Conservation (phyloP, 2,797 vertebrate genomes). For the Ptychobarbus kaznakovi region DNA sequence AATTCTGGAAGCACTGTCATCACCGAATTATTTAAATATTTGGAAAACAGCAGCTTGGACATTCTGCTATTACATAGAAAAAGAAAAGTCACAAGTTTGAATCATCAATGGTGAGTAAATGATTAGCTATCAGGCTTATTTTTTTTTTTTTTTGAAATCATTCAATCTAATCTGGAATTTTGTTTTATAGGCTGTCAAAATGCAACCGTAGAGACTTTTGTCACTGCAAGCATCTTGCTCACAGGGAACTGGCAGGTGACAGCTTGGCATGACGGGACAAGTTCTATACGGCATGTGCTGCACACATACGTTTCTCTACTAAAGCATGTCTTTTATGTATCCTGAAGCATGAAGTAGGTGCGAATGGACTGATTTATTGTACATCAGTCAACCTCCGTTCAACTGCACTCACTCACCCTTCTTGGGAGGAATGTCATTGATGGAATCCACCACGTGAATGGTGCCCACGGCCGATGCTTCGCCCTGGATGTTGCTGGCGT, state of each 20-base stretch:
- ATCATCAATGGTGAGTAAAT: background rate
- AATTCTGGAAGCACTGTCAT: background rate
- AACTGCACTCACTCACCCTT: conserved; percentile 74
- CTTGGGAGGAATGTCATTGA: conserved; percentile 79
- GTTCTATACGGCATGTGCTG: background rate
- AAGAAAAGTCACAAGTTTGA: background rate
- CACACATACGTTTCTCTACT: background rate
- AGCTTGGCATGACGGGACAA: conserved; percentile 17
- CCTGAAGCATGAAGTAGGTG: background rate
- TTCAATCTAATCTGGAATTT: conserved; percentile 3
- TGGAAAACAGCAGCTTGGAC: background rate
- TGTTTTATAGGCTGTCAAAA: background rate
- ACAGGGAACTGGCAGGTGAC: conserved; percentile 21
- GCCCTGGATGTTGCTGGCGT: conserved; percentile 85
- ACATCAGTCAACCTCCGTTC: background rate
- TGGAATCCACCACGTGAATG: conserved; percentile 85
- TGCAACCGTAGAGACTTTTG: background rate
- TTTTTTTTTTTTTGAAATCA: background rate
- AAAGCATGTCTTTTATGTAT: background rate
- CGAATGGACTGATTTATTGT: background rate
- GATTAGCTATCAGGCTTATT: background rate
- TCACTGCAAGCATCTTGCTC: conserved; percentile 17
- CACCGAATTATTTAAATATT: background rate
- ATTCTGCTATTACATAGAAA: background rate
- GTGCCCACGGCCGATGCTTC: conserved; percentile 84